Conservation (phyloP, 2,113 vertebrate species). For the Thamnophis sirtalis region DNA sequence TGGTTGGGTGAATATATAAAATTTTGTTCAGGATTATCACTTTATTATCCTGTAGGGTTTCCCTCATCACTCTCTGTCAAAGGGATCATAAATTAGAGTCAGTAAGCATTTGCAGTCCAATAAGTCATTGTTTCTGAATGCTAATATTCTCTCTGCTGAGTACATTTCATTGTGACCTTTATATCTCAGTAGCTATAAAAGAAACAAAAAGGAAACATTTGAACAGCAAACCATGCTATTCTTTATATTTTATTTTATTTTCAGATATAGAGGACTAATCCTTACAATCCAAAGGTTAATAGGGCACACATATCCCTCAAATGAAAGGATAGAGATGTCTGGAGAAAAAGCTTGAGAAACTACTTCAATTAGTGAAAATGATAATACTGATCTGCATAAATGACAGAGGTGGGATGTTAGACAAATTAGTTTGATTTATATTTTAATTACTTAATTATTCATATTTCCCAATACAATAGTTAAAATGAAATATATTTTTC, state of each 20-base stretch:
- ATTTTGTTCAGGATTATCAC: conserved; percentile 61
- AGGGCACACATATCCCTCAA: conserved; percentile 34
- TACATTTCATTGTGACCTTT: conserved; percentile 27
- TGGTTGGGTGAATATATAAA: conserved; percentile 67
- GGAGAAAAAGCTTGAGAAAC: conserved; percentile 17
- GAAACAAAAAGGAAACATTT: conserved; percentile 56
- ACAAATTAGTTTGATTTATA: neutral
- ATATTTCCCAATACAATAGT: neutral
- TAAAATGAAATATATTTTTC: neutral
- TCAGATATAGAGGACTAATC: conserved; percentile 20
- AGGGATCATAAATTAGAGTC: conserved; percentile 65
- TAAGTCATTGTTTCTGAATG: conserved; percentile 67
- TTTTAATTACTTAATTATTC: neutral
- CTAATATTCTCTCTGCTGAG: conserved; percentile 54
- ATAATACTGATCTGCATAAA: neutral
- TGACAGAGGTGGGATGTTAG: neutral
- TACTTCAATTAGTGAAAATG: neutral
- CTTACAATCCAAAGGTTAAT: conserved; percentile 23
- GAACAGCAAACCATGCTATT: conserved; percentile 44
- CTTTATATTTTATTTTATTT: conserved; percentile 36
- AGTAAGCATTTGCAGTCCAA: conserved; percentile 64
- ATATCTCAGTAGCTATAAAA: conserved; percentile 35
- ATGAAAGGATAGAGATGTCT: conserved; percentile 40
- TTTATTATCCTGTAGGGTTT: conserved; percentile 65
- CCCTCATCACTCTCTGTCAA: conserved; percentile 60